These are phyloP conservation scores for Meloidogyne exigua DNA, from an alignment of 1,140 invertebrate species.

Conservation along the genomic window DNA sequence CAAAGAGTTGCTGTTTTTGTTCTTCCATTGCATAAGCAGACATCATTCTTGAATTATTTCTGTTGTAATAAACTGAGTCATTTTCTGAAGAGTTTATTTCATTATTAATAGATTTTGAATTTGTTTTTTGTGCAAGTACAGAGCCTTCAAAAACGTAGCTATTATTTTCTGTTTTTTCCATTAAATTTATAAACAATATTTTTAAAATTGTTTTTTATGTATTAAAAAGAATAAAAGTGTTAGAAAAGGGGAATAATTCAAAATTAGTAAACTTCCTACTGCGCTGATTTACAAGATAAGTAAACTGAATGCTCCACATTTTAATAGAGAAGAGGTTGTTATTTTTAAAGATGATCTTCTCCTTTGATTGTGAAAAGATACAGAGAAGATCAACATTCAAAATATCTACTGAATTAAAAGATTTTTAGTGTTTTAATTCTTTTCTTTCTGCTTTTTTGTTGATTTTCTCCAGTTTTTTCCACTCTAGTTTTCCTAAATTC, in stretches of 20 bases:
- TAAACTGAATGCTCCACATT: background rate
- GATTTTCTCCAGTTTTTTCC: no score
- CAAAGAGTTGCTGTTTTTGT: slow-evolving; percentile 16
- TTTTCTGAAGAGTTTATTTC: background rate
- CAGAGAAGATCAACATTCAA: no score
- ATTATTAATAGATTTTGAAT: background rate
- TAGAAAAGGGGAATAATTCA: background rate
- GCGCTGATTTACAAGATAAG: background rate
- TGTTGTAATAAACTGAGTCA: background rate
- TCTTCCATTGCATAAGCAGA: slow-evolving; percentile 16
- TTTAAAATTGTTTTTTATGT: no score
- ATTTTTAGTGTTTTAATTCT: no score
- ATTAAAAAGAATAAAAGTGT: no score
- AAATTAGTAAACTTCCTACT: background rate
- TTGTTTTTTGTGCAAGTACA: background rate
- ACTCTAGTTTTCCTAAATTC: background rate
- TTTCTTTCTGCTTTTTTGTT: no score
- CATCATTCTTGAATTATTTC: slow-evolving; percentile 2
- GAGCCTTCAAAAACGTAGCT: background rate
- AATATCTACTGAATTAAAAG: no score
- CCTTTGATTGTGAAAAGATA: background rate
- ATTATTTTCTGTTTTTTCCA: background rate
- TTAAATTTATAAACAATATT: background rate
- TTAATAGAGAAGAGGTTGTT: no score
- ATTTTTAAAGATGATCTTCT: background rate